These are phyloP conservation scores for Oncorhynchus gorbuscha DNA, from an alignment of 2,113 vertebrate species.

Conservation along the genomic window DNA sequence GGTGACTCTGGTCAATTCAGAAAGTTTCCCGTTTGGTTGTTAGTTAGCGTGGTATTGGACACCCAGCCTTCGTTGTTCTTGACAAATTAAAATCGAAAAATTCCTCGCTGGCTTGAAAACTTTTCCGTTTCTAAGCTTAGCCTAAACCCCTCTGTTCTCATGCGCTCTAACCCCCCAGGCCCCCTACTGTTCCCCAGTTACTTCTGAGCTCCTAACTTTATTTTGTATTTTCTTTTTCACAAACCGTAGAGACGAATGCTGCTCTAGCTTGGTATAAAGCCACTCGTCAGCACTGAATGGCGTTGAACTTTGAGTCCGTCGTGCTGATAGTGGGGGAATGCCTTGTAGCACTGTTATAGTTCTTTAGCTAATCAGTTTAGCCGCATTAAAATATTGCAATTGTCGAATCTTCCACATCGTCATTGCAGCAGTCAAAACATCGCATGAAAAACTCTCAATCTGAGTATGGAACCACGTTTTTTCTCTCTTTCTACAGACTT, in stretches of 20 bases:
- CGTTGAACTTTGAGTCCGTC: constrained; percentile 62
- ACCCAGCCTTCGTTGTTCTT: constrained; percentile 6
- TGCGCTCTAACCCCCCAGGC: neutral
- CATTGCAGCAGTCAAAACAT: constrained; percentile 37
- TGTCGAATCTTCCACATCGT: constrained; percentile 56
- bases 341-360: constrained; percentile 41
- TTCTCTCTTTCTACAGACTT: constrained; percentile 56
- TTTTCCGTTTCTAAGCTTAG: neutral
- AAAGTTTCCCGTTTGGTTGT: constrained; percentile 34
- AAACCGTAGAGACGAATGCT: constrained; percentile 46
- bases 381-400: constrained; percentile 50
- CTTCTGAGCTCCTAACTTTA: constrained; percentile 4
- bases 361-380: constrained; percentile 31
- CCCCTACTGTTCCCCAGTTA: constrained; percentile 15
- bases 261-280: constrained; percentile 40
- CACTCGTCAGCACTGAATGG: constrained; percentile 52
- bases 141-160: neutral
- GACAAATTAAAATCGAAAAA: neutral
- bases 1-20: constrained; percentile 24
- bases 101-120: neutral
- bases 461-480: constrained; percentile 16
- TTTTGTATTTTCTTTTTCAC: neutral
- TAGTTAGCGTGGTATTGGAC: constrained; percentile 44
- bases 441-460: constrained; percentile 35
- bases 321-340: constrained; percentile 60